Evolutionary conservation across 1,140 invertebrate species (phyloP), one percentile per base, ranked within the genome.

Genomic region (Pissodes strobi): DNA sequence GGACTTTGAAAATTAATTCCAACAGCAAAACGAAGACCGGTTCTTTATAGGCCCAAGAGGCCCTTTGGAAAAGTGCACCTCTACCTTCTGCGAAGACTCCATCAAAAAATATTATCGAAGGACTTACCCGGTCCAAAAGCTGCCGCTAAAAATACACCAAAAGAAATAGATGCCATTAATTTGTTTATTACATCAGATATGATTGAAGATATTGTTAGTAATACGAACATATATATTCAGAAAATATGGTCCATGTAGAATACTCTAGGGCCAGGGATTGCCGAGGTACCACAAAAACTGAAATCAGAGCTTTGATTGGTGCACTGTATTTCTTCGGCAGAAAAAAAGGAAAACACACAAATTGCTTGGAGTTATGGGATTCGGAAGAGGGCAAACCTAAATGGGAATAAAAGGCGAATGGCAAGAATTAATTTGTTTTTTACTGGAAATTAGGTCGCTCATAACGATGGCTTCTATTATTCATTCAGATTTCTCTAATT

Each of bases 281-380:
- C 22, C 53, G 46, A 55, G n/a, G 39, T 10, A 66, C 62, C 52
- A 45, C 39, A 49, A 46, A 15, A 30, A 43, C 39, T 15, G 58
- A 61, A 25, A 59, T 59, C 3, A 25, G 48, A 27, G 56, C 41
- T 4, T 30, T 59, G 9, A 13, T 59, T 8, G 56, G 56, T 25
- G 23, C 37, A 10, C 27, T 59, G n/a, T 46, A 5, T 45, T 5
- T 58, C 30, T 59, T 52, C 4, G 56, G 21, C 15, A 23, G 27
- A 52, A 66, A 66, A 51, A 66, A 66, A 39, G 58, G 52, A 53
- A 56, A 23, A 10, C 62, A 59, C 27, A 19, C 61, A 64, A 65
- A 78, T 73, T 49, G 74, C 53, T 48, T 66, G 43, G 67, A 73
- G 27, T n/a, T 70, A 0, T 75, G 68, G 66, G 55, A 48, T 23